phyloP scores from a whole-genome alignment of 1,140 invertebrate species.

The Drosophila orosa region DNA sequence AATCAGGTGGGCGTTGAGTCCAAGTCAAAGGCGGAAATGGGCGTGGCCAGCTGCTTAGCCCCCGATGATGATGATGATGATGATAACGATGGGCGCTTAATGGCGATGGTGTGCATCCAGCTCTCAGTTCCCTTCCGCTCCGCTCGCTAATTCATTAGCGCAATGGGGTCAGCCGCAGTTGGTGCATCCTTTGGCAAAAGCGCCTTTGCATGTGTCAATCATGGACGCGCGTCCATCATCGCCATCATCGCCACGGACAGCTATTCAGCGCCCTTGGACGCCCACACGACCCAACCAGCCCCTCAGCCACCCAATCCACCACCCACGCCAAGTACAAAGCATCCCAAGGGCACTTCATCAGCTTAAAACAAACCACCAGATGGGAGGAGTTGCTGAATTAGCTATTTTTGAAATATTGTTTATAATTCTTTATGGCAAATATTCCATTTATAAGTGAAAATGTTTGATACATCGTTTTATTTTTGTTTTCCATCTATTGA shows the following conservation, averaged over 20 bases:
- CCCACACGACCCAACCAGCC: neutral
- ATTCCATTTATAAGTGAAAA: neutral
- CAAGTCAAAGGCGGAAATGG: constrained; percentile 21
- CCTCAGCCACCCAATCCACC: neutral
- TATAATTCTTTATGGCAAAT: neutral
- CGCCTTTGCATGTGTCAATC: constrained; percentile 53
- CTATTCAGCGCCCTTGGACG: constrained; percentile 14
- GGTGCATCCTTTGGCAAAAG: constrained; percentile 30
- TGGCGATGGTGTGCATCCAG: constrained; percentile 31
- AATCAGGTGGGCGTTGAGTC: constrained; percentile 19
- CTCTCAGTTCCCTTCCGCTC: constrained; percentile 4
- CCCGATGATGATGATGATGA: constrained; percentile 9
- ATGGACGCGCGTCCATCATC: constrained; percentile 24
- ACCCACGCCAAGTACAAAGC: neutral
- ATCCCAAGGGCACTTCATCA: constrained; percentile 43
- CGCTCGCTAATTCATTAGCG: constrained; percentile 44
- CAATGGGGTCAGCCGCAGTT: constrained; percentile 45
- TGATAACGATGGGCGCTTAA: constrained; percentile 21
- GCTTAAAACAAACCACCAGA: constrained; percentile 33
- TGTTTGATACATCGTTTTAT: too few species aligned
- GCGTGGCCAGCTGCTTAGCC: constrained; percentile 24
- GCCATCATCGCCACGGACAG: constrained; percentile 23
- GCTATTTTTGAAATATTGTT: neutral
- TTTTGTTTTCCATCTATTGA: neutral
- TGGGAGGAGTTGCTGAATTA: neutral